Conservation (phyloP, 2,797 vertebrate species). For the Alexandromys oeconomus region DNA sequence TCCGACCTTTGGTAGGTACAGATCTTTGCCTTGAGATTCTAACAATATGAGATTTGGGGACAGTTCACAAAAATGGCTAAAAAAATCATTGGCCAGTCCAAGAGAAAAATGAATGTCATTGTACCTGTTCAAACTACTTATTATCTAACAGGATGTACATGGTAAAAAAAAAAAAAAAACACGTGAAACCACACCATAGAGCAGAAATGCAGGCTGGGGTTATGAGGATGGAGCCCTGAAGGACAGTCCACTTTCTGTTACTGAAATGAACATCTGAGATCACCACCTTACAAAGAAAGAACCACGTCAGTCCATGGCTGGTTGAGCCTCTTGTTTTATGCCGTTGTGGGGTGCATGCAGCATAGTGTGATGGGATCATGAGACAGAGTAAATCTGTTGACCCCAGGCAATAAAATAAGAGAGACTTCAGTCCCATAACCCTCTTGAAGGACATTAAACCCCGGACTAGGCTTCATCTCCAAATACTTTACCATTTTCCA, state of each 20-base stretch:
- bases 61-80: neutral
- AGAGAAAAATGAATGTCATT: neutral
- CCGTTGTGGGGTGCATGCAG: no score
- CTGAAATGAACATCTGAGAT: neutral
- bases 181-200: neutral
- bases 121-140: neutral
- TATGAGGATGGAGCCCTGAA: neutral
- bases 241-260: neutral
- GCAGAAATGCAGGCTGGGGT: neutral
- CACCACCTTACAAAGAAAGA: neutral
- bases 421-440: neutral
- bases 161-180: neutral
- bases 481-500: neutral
- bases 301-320: neutral
- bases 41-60: neutral
- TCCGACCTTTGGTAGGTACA: slow-evolving; percentile 94
- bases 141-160: neutral
- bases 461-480: neutral
- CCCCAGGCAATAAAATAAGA: neutral
- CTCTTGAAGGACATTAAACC: neutral
- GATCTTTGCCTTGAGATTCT: neutral
- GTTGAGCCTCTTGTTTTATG: neutral
- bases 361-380: neutral
- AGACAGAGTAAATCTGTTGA: neutral
- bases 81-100: neutral